phyloP scores from a whole-genome alignment of 37 sponge, comb jelly and placozoan genomes.

The Diacarnus erythraeanus region DNA sequence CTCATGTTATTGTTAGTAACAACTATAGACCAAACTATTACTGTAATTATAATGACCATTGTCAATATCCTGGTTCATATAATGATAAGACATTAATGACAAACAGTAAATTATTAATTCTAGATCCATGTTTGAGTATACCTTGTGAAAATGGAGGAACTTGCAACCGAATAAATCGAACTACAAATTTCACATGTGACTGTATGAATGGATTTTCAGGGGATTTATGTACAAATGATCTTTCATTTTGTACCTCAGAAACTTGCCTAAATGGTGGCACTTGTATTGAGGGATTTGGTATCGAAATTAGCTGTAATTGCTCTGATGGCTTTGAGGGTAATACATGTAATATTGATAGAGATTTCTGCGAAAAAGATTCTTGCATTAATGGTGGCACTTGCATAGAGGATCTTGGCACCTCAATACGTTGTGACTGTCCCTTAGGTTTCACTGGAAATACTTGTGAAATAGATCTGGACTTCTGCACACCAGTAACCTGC shows the following conservation, averaged over 20 bases:
- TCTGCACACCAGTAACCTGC: slow-evolving; percentile 33
- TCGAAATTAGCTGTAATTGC: background rate
- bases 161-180: background rate
- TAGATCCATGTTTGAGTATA: background rate
- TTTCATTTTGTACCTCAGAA: background rate
- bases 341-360: background rate
- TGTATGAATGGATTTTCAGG: background rate
- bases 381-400: background rate
- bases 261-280: slow-evolving; percentile 40
- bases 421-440: background rate
- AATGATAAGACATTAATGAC: too few relatives aligned
- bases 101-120: too few relatives aligned
- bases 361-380: background rate
- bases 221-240: background rate
- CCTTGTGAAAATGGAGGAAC: background rate
- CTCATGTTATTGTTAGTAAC: too few relatives aligned
- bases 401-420: background rate
- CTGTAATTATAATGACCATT: too few relatives aligned
- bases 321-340: background rate
- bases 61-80: too few relatives aligned
- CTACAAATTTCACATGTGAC: slow-evolving; percentile 1
- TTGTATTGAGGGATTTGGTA: slow-evolving; percentile 21
- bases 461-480: background rate
- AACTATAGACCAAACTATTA: too few relatives aligned
- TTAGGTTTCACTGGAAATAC: background rate